phyloP scores from a whole-genome alignment of 2,797 vertebrate species.

The Neopelma chrysocephalum region DNA sequence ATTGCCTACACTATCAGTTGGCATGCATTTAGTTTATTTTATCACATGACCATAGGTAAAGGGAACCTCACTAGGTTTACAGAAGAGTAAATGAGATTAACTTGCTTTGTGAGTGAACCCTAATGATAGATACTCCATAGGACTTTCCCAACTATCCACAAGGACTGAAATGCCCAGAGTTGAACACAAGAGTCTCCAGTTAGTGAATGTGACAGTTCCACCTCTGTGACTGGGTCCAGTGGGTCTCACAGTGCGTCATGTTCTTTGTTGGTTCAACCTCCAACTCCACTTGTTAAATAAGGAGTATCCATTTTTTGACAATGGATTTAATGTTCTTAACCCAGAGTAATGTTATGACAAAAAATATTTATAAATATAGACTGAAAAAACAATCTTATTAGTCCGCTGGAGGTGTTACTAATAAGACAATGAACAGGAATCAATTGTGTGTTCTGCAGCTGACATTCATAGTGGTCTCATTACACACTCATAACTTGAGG shows the following conservation, averaged over 20 bases:
- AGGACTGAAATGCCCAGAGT: background rate
- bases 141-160: background rate
- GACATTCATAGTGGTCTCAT: background rate
- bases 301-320: background rate
- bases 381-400: background rate
- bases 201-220: background rate
- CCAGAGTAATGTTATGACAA: background rate
- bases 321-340: background rate
- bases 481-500: background rate
- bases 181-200: background rate
- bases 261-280: background rate
- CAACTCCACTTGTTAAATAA: background rate
- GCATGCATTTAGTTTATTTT: background rate
- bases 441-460: background rate
- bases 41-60: background rate
- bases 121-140: background rate
- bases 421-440: background rate
- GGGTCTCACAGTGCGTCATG: fast-evolving
- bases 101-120: background rate
- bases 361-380: background rate
- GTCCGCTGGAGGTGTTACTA: background rate
- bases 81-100: background rate
- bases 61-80: background rate
- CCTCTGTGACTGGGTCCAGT: background rate
- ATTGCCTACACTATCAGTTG: background rate